Conservation (phyloP, 2,113 vertebrate genomes). For the Anoura caudifer region DNA sequence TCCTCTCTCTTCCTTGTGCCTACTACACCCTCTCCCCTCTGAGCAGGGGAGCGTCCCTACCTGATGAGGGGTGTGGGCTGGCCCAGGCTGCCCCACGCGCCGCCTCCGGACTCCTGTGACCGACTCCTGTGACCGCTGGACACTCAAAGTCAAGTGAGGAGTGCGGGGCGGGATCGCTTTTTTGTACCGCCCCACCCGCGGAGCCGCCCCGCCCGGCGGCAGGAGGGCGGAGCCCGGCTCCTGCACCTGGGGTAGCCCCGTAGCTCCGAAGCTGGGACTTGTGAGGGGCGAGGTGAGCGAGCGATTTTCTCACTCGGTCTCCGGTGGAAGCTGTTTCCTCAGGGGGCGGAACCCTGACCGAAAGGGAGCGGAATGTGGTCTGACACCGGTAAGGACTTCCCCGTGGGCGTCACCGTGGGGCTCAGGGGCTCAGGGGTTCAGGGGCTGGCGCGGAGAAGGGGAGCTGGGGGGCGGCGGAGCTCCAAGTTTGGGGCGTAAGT, state of each 20-base stretch:
- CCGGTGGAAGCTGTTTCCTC: neutral
- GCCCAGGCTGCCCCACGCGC: slow-evolving; percentile 49
- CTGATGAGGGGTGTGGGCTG: slow-evolving; percentile 67
- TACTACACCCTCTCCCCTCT: neutral
- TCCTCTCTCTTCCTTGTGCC: neutral
- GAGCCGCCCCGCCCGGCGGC: neutral
- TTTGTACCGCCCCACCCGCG: slow-evolving; percentile 50
- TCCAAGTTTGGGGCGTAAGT: neutral
- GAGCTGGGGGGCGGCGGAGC: fast-evolving
- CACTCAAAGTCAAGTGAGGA: slow-evolving; percentile 39
- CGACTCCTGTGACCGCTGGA: neutral
- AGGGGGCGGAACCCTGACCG: neutral
- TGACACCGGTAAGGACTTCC: slow-evolving; percentile 34
- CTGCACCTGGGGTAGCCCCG: slow-evolving; percentile 17
- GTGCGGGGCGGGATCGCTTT: slow-evolving; percentile 49
- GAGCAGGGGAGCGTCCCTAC: slow-evolving; percentile 44
- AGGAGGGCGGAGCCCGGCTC: neutral
- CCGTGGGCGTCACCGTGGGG: neutral
- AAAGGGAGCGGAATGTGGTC: neutral
- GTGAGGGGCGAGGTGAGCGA: neutral
- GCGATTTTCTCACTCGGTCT: neutral
- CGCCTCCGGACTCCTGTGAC: neutral
- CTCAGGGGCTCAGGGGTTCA: neutral
- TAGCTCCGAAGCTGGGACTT: fast-evolving
- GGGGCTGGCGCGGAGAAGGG: neutral